Conservation (phyloP, 2,113 vertebrate genomes). For the Xiphias gladius region DNA sequence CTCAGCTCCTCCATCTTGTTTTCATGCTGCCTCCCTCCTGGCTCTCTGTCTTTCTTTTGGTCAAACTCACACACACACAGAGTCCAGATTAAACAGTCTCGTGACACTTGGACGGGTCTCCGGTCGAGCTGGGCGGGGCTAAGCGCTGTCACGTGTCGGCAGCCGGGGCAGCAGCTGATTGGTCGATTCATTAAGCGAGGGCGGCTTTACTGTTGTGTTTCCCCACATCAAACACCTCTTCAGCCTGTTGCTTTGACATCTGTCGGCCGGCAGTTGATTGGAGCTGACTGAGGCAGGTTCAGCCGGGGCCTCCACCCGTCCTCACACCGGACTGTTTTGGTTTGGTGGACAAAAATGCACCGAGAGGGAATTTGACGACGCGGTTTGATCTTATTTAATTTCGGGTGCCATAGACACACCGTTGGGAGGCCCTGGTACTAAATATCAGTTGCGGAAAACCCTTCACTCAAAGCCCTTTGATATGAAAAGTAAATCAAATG, state of each 20-base stretch:
- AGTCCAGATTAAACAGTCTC: conserved; percentile 48
- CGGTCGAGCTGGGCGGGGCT: conserved; percentile 42
- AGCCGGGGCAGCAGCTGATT: conserved; percentile 48
- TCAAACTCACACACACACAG: not conserved
- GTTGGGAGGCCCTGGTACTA: too few relatives aligned
- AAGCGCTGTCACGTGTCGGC: conserved; percentile 74
- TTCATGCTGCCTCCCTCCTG: not conserved
- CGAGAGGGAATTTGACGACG: not conserved
- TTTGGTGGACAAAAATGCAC: not conserved
- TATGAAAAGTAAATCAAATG: too few relatives aligned
- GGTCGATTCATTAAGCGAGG: conserved; percentile 21
- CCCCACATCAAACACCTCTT: conserved; percentile 81
- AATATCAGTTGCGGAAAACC: too few relatives aligned
- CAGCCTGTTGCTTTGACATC: conserved; percentile 79
- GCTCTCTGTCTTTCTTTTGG: not conserved
- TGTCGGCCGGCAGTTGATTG: conserved; percentile 47
- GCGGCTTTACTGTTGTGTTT: conserved; percentile 70
- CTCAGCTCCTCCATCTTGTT: conserved; percentile 40
- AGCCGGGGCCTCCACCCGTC: not conserved
- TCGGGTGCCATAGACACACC: not conserved
- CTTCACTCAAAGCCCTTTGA: too few relatives aligned
- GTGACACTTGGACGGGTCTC: conserved; percentile 35
- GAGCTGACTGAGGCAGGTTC: conserved; percentile 54
- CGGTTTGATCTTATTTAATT: not conserved
- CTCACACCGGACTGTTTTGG: not conserved